Evolutionary conservation across 2,797 vertebrate species (phyloP).

Genomic region (Phyllotis vaccarum): DNA sequence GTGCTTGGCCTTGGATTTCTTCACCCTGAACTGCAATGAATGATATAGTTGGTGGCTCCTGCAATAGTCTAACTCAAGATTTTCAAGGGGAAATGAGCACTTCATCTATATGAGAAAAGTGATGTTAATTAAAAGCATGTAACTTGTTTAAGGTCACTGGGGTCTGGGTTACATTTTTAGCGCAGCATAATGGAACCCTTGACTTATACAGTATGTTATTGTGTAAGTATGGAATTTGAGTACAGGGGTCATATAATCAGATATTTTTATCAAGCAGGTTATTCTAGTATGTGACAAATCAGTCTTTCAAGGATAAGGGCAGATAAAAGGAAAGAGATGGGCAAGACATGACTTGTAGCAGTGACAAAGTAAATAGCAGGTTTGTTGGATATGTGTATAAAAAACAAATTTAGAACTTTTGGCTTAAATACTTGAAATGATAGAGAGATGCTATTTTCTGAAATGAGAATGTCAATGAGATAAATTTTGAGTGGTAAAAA

Average conservation of each 20-base stretch:
- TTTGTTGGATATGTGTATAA: neutral
- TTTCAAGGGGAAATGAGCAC: neutral
- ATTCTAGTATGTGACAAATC: neutral
- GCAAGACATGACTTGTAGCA: neutral
- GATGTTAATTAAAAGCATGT: neutral
- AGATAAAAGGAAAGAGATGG: neutral
- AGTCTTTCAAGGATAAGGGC: neutral
- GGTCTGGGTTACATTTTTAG: neutral
- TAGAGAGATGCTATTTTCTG: neutral
- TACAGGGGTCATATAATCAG: neutral
- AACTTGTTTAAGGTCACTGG: neutral
- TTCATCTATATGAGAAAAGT: neutral
- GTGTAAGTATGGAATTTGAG: neutral
- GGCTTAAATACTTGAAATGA: neutral
- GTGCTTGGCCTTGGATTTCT: neutral
- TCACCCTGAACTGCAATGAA: neutral
- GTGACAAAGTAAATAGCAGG: neutral
- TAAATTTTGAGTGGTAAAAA: neutral
- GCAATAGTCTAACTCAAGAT: neutral
- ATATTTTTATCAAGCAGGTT: neutral
- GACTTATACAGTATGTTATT: neutral
- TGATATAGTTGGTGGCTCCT: neutral
- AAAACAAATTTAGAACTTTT: conserved; percentile 34
- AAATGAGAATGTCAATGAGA: neutral
- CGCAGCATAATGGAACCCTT: neutral